Conservation (phyloP, 2,797 vertebrate genomes). For the Clangula hyemalis region DNA sequence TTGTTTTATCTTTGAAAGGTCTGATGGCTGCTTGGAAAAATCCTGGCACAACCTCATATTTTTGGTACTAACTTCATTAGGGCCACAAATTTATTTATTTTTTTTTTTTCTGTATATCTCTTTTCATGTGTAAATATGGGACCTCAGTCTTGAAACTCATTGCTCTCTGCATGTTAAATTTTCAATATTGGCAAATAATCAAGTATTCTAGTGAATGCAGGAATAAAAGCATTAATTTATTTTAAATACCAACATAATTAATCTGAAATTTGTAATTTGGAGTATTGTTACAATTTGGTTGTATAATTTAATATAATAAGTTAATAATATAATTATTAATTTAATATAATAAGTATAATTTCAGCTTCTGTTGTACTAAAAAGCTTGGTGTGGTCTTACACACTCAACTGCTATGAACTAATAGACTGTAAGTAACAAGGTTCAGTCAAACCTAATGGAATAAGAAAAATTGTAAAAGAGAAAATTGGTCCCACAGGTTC, state of each 20-base stretch:
- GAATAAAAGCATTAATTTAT: neutral
- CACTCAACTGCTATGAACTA: neutral
- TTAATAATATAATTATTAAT: no score
- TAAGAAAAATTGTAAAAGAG: neutral
- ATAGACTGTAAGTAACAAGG: neutral
- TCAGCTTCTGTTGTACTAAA: neutral
- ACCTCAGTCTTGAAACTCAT: neutral
- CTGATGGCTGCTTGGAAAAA: neutral
- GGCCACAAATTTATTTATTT: neutral
- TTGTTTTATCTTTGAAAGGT: neutral
- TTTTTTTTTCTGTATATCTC: accelerated
- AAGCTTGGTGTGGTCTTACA: neutral
- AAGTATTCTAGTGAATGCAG: neutral
- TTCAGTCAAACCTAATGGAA: neutral
- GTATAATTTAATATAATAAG: no score
- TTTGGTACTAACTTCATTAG: neutral
- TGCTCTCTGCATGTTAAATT: neutral
- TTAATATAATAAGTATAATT: neutral
- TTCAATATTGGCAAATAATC: neutral
- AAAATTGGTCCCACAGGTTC: neutral
- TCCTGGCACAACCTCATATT: neutral
- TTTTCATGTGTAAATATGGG: neutral
- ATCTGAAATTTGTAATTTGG: neutral
- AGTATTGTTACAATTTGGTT: neutral
- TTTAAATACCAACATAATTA: neutral